Percentiles rank a stretch among this genome's conserved stretches.
Evolutionary conservation across 2,797 vertebrate genomes (phyloP).

Genomic region (Crocodylus rhombifer): DNA sequence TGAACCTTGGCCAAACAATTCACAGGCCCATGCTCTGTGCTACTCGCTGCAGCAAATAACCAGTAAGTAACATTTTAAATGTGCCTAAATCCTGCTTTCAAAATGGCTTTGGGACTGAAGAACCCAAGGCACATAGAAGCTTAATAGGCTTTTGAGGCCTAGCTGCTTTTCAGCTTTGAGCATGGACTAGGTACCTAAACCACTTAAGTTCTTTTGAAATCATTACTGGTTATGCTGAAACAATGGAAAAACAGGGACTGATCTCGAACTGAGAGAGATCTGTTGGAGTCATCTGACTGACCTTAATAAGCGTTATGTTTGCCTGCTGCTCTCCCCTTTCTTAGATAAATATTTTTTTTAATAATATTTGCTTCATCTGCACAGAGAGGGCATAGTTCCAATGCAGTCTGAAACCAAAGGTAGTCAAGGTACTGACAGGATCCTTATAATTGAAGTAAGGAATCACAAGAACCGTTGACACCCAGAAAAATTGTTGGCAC

Average conservation of each 20-base stretch:
- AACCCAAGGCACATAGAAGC: too few relatives aligned
- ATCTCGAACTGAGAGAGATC: background rate
- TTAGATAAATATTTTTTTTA: background rate
- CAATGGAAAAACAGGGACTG: background rate
- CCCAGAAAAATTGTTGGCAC: background rate
- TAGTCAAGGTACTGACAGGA: background rate
- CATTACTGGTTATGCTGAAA: background rate
- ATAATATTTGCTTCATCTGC: background rate
- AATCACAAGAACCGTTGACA: rapidly evolving
- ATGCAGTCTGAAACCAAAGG: background rate
- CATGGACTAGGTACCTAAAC: background rate
- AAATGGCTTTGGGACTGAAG: too few relatives aligned
- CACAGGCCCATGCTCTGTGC: too few relatives aligned
- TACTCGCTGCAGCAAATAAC: too few relatives aligned
- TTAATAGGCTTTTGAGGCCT: too few relatives aligned
- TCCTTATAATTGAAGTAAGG: rapidly evolving
- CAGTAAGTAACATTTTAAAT: too few relatives aligned
- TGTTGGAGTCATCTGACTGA: background rate
- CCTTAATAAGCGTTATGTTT: background rate
- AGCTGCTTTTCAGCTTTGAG: background rate
- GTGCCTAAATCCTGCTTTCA: too few relatives aligned
- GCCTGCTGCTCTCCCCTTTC: background rate
- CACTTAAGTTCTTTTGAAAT: background rate
- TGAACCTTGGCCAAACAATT: too few relatives aligned
- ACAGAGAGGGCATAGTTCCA: background rate